Evolutionary conservation across 1,140 invertebrate species (phyloP), one percentile per base, ranked within the genome.

Genomic region (Hirudo medicinalis): DNA sequence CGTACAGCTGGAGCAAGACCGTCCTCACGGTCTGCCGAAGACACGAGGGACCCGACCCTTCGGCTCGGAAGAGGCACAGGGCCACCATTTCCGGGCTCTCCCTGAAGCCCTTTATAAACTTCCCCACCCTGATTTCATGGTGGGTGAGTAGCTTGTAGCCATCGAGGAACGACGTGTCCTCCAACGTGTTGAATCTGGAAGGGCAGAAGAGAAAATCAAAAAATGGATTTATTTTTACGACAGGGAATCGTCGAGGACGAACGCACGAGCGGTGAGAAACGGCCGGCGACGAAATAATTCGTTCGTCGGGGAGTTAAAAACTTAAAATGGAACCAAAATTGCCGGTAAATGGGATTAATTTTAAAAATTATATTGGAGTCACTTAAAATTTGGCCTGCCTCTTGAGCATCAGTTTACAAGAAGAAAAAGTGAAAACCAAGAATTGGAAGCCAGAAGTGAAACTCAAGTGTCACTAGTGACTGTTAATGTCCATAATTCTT

Each of bases 91-190:
- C 87, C 0, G 92, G 91, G 36, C 89, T 89, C 70, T 88, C 87
- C 72, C 91, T 85, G 27, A 96, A 79, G 75, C 86, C 86, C 72
- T 79, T 80, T 22, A 96, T 81, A 57, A 94, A 87, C 76, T 92
- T 89, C 36, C 89, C 88, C 76, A 91, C 88, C 57, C 88, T 82
- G 25, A 87, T 86, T 77, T 90, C 88, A 85, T 93, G 84, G 77
- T 82, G 79, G 43, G 77, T 78, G 20, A 82, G 76, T 67, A 88
- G 86, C 82, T 92, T 91, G 79, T 92, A 91, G 36, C 88, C 90
- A 80, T 96, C 91, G 54, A 93, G 83, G 81, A 97, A 96, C 68
- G 87, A 86, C 3, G 89, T 87, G 76, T 86, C 87, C 75, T 92
- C 89, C 29, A 94, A 84, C 57, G 85, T 81, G 79, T 89, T 90